phyloP scores from a whole-genome alignment of 2,797 vertebrate species.

The Syncerus caffer region DNA sequence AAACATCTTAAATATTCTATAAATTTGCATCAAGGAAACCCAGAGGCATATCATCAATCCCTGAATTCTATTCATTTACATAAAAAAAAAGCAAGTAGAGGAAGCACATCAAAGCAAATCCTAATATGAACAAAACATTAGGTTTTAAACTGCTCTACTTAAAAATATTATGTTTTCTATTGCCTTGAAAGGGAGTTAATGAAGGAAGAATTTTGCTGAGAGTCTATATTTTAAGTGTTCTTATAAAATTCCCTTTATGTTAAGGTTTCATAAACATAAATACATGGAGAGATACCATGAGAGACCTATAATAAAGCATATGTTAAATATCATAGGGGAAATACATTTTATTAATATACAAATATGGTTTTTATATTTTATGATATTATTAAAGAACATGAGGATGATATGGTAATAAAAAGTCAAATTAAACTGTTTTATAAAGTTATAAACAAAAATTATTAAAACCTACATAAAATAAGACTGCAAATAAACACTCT shows the following conservation, averaged over 20 bases:
- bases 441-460: background rate
- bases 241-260: background rate
- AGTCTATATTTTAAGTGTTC: background rate
- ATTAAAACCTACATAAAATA: background rate
- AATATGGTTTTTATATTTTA: background rate
- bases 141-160: constrained; percentile 3
- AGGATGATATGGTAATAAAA: background rate
- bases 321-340: constrained; percentile 24
- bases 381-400: background rate
- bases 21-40: constrained; percentile 31
- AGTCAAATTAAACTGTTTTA: constrained; percentile 3
- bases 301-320: constrained; percentile 4
- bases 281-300: background rate
- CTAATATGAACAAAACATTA: background rate
- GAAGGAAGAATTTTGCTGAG: constrained; percentile 7
- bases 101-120: background rate
- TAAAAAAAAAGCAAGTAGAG: background rate
- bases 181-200: background rate
- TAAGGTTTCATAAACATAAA: constrained; percentile 34
- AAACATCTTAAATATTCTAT: constrained; percentile 22
- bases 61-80: background rate
- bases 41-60: background rate
- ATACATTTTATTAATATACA: constrained; percentile 19
- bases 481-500: background rate
- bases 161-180: constrained; percentile 1